Percentiles rank a stretch among this genome's conserved stretches.
Evolutionary conservation across 2,113 vertebrate species (phyloP).

Genomic region (Condylura cristata): DNA sequence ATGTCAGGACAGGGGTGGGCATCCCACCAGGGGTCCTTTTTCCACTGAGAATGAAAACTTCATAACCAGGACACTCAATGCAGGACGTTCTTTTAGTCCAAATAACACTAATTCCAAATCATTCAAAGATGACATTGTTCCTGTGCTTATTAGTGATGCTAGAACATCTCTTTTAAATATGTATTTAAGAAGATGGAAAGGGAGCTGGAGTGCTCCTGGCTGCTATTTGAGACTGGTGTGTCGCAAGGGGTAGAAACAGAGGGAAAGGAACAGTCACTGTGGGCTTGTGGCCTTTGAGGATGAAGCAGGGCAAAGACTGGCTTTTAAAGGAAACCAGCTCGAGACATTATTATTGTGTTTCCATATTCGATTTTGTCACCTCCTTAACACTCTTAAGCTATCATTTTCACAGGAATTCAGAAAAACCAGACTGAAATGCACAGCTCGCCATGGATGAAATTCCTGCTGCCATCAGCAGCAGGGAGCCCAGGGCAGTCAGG

Average conservation of each 20-base stretch:
- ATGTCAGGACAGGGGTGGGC: not conserved
- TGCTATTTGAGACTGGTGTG: not conserved
- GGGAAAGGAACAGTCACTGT: not conserved
- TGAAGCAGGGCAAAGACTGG: not conserved
- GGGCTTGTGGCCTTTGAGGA: not conserved
- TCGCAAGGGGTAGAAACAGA: not conserved
- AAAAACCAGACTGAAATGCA: not conserved
- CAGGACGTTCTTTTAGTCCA: not conserved
- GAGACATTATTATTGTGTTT: not conserved
- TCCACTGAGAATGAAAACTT: not conserved
- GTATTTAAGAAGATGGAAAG: not conserved
- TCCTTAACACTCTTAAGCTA: not conserved
- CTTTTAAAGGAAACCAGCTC: constrained; percentile 21
- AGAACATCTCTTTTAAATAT: not conserved
- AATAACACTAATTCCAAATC: not conserved
- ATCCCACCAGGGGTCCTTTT: not conserved
- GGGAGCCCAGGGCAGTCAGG: rapidly evolving
- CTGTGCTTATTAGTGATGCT: not conserved
- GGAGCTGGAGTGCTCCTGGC: not conserved
- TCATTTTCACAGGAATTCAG: not conserved
- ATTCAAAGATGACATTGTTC: not conserved
- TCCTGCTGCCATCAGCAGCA: not conserved
- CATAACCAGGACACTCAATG: not conserved
- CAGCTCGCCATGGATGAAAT: not conserved
- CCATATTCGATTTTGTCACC: not conserved